Percentiles rank a stretch among this genome's conserved stretches.
Evolutionary conservation across 1,140 invertebrate genomes (phyloP).

Genomic region (Physella acuta): DNA sequence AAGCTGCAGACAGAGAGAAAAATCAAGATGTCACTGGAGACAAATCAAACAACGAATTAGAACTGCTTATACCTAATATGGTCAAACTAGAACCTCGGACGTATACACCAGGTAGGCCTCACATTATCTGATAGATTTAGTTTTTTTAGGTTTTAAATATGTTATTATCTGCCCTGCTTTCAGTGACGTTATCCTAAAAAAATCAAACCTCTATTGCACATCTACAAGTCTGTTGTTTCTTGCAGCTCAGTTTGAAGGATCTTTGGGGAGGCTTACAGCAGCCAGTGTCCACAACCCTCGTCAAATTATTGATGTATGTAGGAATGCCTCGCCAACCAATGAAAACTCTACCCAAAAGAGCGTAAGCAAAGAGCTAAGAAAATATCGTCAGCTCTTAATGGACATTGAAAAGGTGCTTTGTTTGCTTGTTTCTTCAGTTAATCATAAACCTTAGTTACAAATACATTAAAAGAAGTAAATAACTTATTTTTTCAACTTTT

Average conservation of each 20-base stretch:
- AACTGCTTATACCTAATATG: slow-evolving; percentile 56
- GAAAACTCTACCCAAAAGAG: slow-evolving; percentile 51
- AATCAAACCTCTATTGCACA: too few relatives aligned
- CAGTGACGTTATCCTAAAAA: too few relatives aligned
- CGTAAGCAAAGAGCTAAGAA: slow-evolving; percentile 60
- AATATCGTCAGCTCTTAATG: slow-evolving; percentile 75
- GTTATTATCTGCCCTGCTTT: too few relatives aligned
- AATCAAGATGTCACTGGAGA: slow-evolving; percentile 33
- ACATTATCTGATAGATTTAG: too few relatives aligned
- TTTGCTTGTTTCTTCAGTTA: too few relatives aligned
- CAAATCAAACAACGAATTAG: slow-evolving; percentile 41
- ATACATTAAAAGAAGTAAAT: too few relatives aligned
- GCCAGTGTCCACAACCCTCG: slow-evolving; percentile 77
- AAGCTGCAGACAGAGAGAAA: slow-evolving; percentile 42
- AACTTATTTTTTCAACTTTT: too few relatives aligned
- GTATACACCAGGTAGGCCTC: slow-evolving; percentile 53
- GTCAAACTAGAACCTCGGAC: slow-evolving; percentile 51
- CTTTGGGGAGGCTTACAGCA: slow-evolving; percentile 75
- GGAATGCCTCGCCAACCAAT: slow-evolving; percentile 57
- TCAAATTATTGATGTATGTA: slow-evolving; percentile 87
- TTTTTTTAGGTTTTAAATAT: too few relatives aligned
- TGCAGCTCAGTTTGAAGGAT: slow-evolving; percentile 90
- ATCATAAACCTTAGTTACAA: too few relatives aligned
- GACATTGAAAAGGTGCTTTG: slow-evolving; percentile 79
- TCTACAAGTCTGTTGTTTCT: too few relatives aligned